Conservation (phyloP, 2,888 invertebrate genomes). For the Ypsolopha sequella region DNA sequence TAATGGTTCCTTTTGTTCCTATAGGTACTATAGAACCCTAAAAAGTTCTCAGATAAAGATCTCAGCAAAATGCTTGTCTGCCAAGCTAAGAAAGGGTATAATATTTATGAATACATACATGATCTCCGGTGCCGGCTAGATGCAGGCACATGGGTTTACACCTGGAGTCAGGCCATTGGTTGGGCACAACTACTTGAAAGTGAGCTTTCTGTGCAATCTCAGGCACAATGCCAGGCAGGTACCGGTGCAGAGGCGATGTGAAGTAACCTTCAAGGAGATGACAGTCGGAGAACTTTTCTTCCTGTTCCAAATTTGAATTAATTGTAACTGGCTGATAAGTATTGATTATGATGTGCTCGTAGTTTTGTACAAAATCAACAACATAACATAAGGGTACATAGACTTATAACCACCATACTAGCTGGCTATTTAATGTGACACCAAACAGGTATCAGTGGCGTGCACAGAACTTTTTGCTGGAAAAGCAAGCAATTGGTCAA, state of each 20-base stretch:
- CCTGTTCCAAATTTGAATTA: slow-evolving; percentile 50
- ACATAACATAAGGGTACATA: too few relatives aligned
- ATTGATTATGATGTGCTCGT: slow-evolving; percentile 1
- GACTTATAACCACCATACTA: too few relatives aligned
- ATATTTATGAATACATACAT: slow-evolving; percentile 76
- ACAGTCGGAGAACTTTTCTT: slow-evolving; percentile 80
- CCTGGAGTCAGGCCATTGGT: slow-evolving; percentile 78
- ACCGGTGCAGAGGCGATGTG: slow-evolving; percentile 82
- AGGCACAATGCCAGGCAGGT: slow-evolving; percentile 90
- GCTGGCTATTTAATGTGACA: too few relatives aligned
- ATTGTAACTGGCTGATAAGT: too few relatives aligned
- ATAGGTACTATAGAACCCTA: too few relatives aligned
- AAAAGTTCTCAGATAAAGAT: too few relatives aligned
- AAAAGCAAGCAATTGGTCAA: too few relatives aligned
- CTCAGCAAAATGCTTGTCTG: too few relatives aligned
- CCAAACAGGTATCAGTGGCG: too few relatives aligned
- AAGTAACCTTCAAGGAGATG: slow-evolving; percentile 90
- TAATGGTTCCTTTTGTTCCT: too few relatives aligned
- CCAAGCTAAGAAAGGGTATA: too few relatives aligned
- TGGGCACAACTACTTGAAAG: slow-evolving; percentile 84
- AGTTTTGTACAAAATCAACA: slow-evolving; percentile 1
- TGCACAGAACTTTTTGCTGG: too few relatives aligned
- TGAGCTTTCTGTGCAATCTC: slow-evolving; percentile 85
- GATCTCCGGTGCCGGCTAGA: slow-evolving; percentile 98
- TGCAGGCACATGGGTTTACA: slow-evolving; percentile 92